Conservation (phyloP, 1,140 invertebrate species). For the Brachionus sp. region DNA sequence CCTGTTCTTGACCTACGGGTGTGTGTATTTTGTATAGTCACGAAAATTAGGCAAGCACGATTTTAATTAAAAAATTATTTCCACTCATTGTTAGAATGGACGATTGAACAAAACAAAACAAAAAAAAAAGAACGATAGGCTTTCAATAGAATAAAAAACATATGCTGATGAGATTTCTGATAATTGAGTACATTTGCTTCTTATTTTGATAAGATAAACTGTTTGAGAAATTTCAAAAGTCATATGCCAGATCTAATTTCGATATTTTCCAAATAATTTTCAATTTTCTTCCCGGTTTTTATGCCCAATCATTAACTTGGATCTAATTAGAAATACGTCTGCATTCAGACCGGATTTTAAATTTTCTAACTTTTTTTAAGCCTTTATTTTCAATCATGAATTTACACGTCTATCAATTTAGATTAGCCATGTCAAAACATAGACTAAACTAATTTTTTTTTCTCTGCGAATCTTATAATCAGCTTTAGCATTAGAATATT, state of each 20-base stretch:
- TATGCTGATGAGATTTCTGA: background rate
- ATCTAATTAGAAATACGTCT: constrained; percentile 8
- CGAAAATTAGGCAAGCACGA: background rate
- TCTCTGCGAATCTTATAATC: background rate
- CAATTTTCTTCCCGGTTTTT: constrained; percentile 4
- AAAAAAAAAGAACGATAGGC: background rate
- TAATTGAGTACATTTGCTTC: constrained; percentile 14
- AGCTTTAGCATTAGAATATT: background rate
- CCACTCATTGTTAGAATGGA: background rate
- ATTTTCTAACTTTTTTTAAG: background rate
- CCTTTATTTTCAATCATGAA: constrained; percentile 6
- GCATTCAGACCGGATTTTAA: background rate
- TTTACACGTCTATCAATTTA: constrained; percentile 25
- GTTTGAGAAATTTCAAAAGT: background rate
- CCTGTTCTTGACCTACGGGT: background rate
- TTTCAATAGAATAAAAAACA: constrained; percentile 1
- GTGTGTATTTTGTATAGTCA: background rate
- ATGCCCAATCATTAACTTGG: background rate
- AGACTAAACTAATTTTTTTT: constrained; percentile 12
- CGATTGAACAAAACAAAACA: background rate
- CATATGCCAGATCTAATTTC: background rate
- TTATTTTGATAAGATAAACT: constrained; percentile 20
- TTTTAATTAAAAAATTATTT: constrained; percentile 8
- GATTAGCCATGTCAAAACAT: constrained; percentile 15
- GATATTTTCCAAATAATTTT: constrained; percentile 2